Percentiles rank a stretch among this genome's conserved stretches.
phyloP scores from a whole-genome alignment of 2,797 vertebrate species.

The Myripristis murdjan region DNA sequence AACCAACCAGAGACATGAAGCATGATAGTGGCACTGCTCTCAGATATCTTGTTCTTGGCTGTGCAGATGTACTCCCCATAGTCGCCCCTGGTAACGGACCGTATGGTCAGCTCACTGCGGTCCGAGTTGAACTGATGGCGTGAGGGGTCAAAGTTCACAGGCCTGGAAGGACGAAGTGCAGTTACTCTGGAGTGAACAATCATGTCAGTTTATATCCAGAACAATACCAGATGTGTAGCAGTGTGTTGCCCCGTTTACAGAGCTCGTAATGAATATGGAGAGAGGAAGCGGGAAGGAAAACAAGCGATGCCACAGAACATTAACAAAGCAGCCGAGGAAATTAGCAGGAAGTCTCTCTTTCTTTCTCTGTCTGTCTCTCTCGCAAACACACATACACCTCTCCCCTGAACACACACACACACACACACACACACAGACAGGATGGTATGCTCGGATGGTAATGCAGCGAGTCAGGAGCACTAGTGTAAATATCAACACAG shows the following conservation, averaged over 20 bases:
- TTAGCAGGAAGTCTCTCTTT: background rate
- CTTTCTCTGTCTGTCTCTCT: background rate
- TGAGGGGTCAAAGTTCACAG: constrained; percentile 54
- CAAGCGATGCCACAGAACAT: constrained; percentile 6
- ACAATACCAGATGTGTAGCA: background rate
- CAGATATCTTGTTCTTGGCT: constrained; percentile 80
- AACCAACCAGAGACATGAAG: constrained; percentile 83
- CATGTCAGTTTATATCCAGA: background rate
- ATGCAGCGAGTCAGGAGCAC: background rate
- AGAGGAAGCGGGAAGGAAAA: background rate
- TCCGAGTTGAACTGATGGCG: constrained; percentile 85
- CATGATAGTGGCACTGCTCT: constrained; percentile 57
- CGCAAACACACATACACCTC: background rate
- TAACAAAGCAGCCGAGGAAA: constrained; percentile 6
- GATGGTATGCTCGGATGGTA: constrained; percentile 23
- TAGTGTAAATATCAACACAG: constrained; percentile 15
- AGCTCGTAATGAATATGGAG: background rate
- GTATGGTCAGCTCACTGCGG: constrained; percentile 79
- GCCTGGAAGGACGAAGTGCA: constrained; percentile 64
- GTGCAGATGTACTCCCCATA: constrained; percentile 82
- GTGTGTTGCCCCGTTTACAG: too few species aligned
- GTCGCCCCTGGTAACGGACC: constrained; percentile 73
- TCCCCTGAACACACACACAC: background rate
- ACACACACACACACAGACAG: constrained; percentile 3
- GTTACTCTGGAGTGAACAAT: background rate